Evolutionary conservation across 1,140 invertebrate species (phyloP), one percentile per base, ranked within the genome.

Genomic region (Drosophila setifemur): DNA sequence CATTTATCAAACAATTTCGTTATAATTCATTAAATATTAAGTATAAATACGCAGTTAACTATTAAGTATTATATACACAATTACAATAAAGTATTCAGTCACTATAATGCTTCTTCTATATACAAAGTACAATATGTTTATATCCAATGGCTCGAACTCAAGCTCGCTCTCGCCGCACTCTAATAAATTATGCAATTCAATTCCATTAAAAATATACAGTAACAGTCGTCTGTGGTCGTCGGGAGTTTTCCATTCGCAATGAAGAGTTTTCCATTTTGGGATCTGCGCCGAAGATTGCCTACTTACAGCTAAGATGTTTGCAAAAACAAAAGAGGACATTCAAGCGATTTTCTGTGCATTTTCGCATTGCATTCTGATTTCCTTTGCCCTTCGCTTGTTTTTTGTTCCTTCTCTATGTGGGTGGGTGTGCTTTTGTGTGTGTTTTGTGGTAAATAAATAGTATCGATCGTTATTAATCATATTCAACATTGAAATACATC

Each of bases 31-130:
- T 86, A 85, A 83, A 79, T 86, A 86, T 83, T 79, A 85, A 67
- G 70, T 83, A 81, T 86, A 85, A 85, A 85, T 85, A 85, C 61
- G 67, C 52, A 73, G 81, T 86, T 85, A 76, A 69, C 81, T 86
- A 86, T 53, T 50, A 86, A 81, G 82, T 86, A 86, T 86, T 86
- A 86, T 86, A 86, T 86, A 86, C 81, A 86, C 75, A 86, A 86
- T 81, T 86, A 86, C 67, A 86, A 86, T 87, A 81, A 81, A 55
- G 72, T 86, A 86, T 86, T 86, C 81, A 86, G 81, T 86, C 81
- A 86, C 81, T 86, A 86, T 86, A 86, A 83, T 83, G 78, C 78
- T 83, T 66, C 44, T 50, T 71, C 58, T 83, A 81, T 83, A 77
- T 86, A 86, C 76, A 86, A 70, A 81, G 63, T 79, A 68, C 37